phyloP scores from a whole-genome alignment of 2,888 invertebrate species.

The Reticulitermes lucifugus region DNA sequence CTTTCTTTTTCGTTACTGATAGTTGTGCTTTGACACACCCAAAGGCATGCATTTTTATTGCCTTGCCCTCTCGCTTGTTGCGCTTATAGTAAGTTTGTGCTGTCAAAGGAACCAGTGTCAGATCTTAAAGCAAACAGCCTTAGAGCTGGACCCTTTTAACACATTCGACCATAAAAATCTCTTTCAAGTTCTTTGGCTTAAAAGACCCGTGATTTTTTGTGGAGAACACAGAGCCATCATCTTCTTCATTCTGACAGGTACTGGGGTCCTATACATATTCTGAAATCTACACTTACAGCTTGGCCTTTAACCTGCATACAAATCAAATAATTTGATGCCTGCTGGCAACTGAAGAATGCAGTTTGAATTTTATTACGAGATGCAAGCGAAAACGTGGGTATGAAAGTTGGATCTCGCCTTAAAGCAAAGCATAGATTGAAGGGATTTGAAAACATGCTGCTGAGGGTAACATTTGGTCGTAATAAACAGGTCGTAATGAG shows the following conservation, averaged over 20 bases:
- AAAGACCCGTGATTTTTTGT: conserved; percentile 4
- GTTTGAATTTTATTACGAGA: too few species aligned
- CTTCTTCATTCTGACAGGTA: conserved; percentile 20
- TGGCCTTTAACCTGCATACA: background rate
- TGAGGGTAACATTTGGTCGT: too few species aligned
- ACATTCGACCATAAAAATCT: background rate
- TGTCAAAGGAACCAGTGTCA: conserved; percentile 21
- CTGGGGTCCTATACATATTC: background rate
- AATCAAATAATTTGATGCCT: background rate
- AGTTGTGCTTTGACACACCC: background rate
- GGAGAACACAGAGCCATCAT: background rate
- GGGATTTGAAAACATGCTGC: too few species aligned
- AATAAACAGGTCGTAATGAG: too few species aligned
- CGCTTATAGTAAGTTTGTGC: background rate
- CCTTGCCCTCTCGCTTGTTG: background rate
- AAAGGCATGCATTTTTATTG: background rate
- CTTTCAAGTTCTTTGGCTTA: conserved; percentile 11
- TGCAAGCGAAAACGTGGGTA: too few species aligned
- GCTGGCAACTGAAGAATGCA: background rate
- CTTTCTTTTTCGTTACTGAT: background rate
- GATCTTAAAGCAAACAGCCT: conserved; percentile 9
- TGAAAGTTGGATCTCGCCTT: too few species aligned
- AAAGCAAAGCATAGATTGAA: too few species aligned
- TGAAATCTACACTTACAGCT: background rate
- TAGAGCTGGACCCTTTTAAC: conserved; percentile 23